Evolutionary conservation across 2,888 invertebrate species (phyloP), one percentile per base, ranked within the genome.

Genomic region (Sminthurinus aureus): DNA sequence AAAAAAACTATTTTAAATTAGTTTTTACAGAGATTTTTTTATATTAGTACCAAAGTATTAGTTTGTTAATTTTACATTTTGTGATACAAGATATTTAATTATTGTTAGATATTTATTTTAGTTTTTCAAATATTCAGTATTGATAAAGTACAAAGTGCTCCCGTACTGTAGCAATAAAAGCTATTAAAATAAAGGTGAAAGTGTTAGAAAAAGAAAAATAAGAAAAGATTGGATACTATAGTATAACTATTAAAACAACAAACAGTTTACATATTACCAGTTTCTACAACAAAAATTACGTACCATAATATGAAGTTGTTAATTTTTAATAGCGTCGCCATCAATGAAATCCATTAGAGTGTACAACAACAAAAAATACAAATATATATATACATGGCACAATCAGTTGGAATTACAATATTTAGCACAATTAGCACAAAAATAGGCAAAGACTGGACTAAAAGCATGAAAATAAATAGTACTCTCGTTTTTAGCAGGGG

Each of bases 221-320:
- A 38, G 38, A 38, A 38, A 1, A 38, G 6, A 38, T 38, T n/a
- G n/a, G n/a, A 38, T 38, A 38, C n/a, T n/a, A n/a, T n/a, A 38
- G 38, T 38, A 38, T 38, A 6, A 6, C 38, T 38, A 38, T 38
- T 38, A 38, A 38, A 38, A 38, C 38, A 38, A 1, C 38, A 38
- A 38, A 38, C 38, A 38, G 20, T 66, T 66, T n/a, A n/a, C n/a
- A n/a, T n/a, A 66, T 66, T 66, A 66, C 18, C 66, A 71, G 20
- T 71, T n/a, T 20, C 12, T 71, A 20, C 38, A 38, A 38, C 38
- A 38, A 38, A 38, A 1, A 58, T 13, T 58, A 74, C 74, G 26
- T 74, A 74, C 74, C 74, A 58, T 18, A 18, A 58, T 18, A 18
- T 74, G 9, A 74, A 74, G 74, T 74, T 74, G 22, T 26, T 74